Percentiles rank a stretch among this genome's conserved stretches.
phyloP scores from a whole-genome alignment of 2,888 invertebrate species.

The Tetragnatha montana region DNA sequence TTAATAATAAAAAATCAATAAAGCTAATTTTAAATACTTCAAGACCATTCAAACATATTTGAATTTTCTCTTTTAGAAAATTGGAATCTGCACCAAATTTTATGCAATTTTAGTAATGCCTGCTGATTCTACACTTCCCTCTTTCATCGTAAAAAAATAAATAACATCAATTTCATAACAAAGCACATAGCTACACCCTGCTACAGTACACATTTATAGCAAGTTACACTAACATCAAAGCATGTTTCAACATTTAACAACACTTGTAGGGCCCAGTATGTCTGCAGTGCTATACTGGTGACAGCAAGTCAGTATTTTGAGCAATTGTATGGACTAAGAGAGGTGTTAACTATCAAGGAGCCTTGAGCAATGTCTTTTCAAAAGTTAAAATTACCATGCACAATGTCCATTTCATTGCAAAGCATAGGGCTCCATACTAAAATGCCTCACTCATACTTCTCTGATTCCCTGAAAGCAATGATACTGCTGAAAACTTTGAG shows the following conservation, averaged over 20 bases:
- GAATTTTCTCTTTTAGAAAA: too few species aligned
- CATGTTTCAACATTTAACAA: conserved; percentile 44
- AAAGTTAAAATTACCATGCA: not conserved
- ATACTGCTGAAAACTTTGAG: conserved; percentile 87
- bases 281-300: conserved; percentile 3
- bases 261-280: conserved; percentile 14
- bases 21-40: too few species aligned
- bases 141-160: conserved; percentile 53
- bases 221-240: conserved; percentile 24
- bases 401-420: not conserved
- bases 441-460: conserved; percentile 46
- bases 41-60: too few species aligned
- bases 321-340: conserved; percentile 58
- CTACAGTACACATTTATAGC: conserved; percentile 26
- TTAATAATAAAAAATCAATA: too few species aligned
- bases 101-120: not conserved
- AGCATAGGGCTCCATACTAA: not conserved
- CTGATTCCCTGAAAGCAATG: conserved; percentile 72
- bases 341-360: conserved; percentile 4
- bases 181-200: conserved; percentile 41
- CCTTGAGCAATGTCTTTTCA: conserved; percentile 36
- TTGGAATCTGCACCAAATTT: too few species aligned
- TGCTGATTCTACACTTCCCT: not conserved
- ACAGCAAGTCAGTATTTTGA: conserved; percentile 37
- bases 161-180: conserved; percentile 35